Conservation (phyloP, 2,888 invertebrate species). For the Mechanitis mazaeus region DNA sequence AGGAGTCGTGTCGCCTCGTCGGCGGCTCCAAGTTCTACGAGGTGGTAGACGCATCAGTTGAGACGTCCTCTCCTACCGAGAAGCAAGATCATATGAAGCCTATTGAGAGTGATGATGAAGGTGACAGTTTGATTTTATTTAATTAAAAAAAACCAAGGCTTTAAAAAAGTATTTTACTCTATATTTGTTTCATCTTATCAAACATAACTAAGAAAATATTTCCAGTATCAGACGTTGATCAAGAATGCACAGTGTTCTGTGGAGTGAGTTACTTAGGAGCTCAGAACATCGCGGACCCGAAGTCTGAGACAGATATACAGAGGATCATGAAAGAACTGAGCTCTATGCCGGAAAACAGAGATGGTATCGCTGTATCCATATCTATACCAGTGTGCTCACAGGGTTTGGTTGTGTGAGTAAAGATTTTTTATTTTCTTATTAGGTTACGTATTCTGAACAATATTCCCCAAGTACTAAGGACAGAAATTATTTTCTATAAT, state of each 20-base stretch:
- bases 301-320: conserved; percentile 94
- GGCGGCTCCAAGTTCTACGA: conserved; percentile 74
- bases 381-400: conserved; percentile 95
- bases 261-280: conserved; percentile 96
- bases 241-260: conserved; percentile 93
- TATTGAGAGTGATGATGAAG: conserved; percentile 84
- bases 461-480: no score
- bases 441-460: no score
- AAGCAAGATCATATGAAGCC: conserved; percentile 89
- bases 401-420: conserved; percentile 92
- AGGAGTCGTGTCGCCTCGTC: conserved; percentile 69
- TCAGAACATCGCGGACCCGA: conserved; percentile 92
- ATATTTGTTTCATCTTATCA: no score
- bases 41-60: conserved; percentile 54
- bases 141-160: background rate
- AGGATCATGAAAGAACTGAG: conserved; percentile 95
- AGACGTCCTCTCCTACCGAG: conserved; percentile 73
- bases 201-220: conserved; percentile 9
- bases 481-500: no score
- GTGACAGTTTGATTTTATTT: conserved; percentile 46
- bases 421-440: no score
- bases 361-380: conserved; percentile 92
- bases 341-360: conserved; percentile 80
- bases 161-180: no score
- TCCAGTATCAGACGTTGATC: conserved; percentile 87